phyloP scores from a whole-genome alignment of 1,140 invertebrate species.

The Lineus longissimus region DNA sequence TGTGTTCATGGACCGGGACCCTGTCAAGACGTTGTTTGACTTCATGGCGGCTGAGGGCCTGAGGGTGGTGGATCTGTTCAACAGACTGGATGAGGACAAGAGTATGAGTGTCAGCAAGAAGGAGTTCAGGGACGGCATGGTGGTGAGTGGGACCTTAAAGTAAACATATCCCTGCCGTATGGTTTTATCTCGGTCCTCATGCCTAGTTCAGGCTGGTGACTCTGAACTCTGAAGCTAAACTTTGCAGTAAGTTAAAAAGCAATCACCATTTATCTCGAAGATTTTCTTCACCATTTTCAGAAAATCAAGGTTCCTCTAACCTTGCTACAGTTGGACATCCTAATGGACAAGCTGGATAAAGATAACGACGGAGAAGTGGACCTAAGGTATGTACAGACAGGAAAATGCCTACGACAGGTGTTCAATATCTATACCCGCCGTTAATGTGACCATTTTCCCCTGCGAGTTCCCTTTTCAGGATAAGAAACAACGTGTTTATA shows the following conservation, averaged over 20 bases:
- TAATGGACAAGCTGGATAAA: conserved; percentile 33
- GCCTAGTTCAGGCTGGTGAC: neutral
- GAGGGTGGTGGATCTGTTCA: conserved; percentile 33
- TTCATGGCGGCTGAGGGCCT: conserved; percentile 20
- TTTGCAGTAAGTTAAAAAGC: neutral
- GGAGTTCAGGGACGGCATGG: conserved; percentile 34
- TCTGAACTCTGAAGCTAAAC: neutral
- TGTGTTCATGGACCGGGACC: neutral
- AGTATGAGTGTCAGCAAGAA: conserved; percentile 30
- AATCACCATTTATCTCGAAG: neutral
- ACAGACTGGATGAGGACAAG: conserved; percentile 34
- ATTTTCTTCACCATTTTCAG: conserved; percentile 16
- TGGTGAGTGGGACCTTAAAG: conserved; percentile 20
- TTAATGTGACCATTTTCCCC: too few species aligned
- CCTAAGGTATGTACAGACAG: conserved; percentile 21
- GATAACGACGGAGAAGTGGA: conserved; percentile 35
- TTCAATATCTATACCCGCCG: too few species aligned
- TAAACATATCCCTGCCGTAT: neutral
- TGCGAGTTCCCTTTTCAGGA: too few species aligned
- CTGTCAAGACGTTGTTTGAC: conserved; percentile 2
- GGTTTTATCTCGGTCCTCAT: neutral
- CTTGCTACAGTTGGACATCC: conserved; percentile 24
- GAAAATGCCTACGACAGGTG: too few species aligned
- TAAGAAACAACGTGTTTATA: too few species aligned
- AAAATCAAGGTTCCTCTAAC: conserved; percentile 32